Base-by-base conservation (phyloP, 2,888 invertebrate species). In the Drosophila demipolita region DNA sequence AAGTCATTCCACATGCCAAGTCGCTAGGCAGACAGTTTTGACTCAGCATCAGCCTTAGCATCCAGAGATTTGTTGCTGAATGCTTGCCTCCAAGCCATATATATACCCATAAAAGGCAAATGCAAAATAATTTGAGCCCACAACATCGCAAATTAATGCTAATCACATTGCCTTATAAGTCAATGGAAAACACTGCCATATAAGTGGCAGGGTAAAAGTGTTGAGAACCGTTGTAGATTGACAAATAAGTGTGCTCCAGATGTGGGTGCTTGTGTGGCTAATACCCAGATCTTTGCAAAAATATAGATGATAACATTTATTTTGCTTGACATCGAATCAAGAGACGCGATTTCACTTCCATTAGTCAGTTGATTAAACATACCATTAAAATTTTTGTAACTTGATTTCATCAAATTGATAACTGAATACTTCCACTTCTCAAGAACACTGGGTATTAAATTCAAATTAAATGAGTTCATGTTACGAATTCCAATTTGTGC, bases 161-260 rank as follows among this genome's bases (percentile, higher is more conserved):
- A 80, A 80, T 82, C 75, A 45, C 57, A 60, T 67, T 55, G 11
- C 80, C 80, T 69, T 75, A 67, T 79, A 69, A 60, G 79, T n/a
- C 17, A 8, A 17, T 23, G 64, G 70, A 53, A 77, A 71, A 32
- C 48, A 11, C 49, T 15, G 15, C 53, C 64, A 61, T 42, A 67
- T 40, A 38, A 35, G 33, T 15, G n/a, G 20, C 17, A 15, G 35
- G 63, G 59, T 63, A 65, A 79, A 69, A 69, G 59, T 69, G 50
- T 52, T 52, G 50, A 62, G 61, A 79, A 38, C 53, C 42, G 33
- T 58, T 38, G 11, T 20, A 32, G 36, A n/a, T 23, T 12, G 35
- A 50, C 57, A 66, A 48, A 57, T 33, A 20, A 15, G 11, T n/a
- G 8, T 62, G 75, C n/a, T 54, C 64, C 12, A 64, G 15, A 59